Evolutionary conservation across 2,113 vertebrate genomes (phyloP), one percentile per base, ranked within the genome.

Genomic region (Thunnus maccoyii): DNA sequence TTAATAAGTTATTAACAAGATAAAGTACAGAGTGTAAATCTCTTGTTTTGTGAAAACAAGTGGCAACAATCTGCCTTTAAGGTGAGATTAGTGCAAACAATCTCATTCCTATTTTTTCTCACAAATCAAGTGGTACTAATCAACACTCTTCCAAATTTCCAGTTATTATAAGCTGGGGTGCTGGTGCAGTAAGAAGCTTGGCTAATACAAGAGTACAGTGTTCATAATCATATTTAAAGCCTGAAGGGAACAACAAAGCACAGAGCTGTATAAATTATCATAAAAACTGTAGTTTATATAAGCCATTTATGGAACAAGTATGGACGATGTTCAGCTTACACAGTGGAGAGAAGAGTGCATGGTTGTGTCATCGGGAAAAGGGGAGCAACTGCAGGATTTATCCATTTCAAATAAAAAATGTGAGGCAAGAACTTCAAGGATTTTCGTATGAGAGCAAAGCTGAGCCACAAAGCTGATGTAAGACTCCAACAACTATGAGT

Each of bases 401-500:
- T 50, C n/a, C 17, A 17, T 36, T 32, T 56, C 11, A 25, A 87
- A 46, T 63, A 46, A 52, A 56, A 52, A 78, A 54, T 15, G 10
- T 14, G 52, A 50, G 70, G 66, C 56, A 69, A 4, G 25, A 51
- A 82, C 77, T 71, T 83, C 27, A 79, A 64, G 32, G 72, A 54
- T 62, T 77, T 86, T 64, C 30, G 71, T 73, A 44, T 25, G 4
- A 41, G 64, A 76, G 74, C 62, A 64, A 62, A 73, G 48, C 64
- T 60, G 54, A 64, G 57, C 51, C 70, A 47, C 65, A 54, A 16
- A 62, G 72, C 69, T 89, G 68, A 86, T 73, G 76, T 17, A 86
- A 78, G 69, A 60, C 68, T 85, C 55, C 55, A 66, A 70, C 80
- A 73, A 30, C n/a, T 47, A 85, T 91, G 85, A 90, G 72, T 91